Conservation (phyloP, 2,113 vertebrate species). For the Lepus timidus region DNA sequence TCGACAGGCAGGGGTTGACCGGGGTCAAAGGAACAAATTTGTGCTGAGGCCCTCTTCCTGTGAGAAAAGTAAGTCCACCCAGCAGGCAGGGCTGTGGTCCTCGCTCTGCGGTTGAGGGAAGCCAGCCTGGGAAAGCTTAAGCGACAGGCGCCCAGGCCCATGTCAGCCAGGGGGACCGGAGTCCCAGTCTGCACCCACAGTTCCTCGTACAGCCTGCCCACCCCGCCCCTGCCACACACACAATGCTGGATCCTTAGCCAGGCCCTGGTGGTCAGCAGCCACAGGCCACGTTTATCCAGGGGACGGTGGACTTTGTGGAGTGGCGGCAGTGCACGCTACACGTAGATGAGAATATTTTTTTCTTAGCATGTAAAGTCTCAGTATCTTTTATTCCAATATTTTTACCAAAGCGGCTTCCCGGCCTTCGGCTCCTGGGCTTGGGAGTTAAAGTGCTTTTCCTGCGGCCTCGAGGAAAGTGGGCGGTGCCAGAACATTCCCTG, state of each 20-base stretch:
- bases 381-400: not conserved
- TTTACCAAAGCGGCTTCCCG: not conserved
- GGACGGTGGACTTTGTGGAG: not conserved
- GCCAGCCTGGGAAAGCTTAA: not conserved
- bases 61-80: not conserved
- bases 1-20: too few relatives aligned
- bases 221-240: too few relatives aligned
- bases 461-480: not conserved
- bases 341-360: not conserved
- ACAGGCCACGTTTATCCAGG: not conserved
- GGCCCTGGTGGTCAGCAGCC: too few relatives aligned
- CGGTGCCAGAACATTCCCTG: not conserved
- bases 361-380: not conserved
- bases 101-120: not conserved
- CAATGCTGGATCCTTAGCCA: not conserved
- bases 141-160: not conserved
- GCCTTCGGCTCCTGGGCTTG: not conserved
- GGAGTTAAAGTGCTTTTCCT: not conserved
- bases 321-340: too few relatives aligned
- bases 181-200: accelerated
- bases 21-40: not conserved
- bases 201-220: too few relatives aligned
- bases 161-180: too few relatives aligned
- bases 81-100: too few relatives aligned
- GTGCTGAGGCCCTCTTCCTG: not conserved